These are phyloP conservation scores for Percopsis transmontana DNA, from an alignment of 2,113 vertebrate genomes.

Conservation along the genomic window DNA sequence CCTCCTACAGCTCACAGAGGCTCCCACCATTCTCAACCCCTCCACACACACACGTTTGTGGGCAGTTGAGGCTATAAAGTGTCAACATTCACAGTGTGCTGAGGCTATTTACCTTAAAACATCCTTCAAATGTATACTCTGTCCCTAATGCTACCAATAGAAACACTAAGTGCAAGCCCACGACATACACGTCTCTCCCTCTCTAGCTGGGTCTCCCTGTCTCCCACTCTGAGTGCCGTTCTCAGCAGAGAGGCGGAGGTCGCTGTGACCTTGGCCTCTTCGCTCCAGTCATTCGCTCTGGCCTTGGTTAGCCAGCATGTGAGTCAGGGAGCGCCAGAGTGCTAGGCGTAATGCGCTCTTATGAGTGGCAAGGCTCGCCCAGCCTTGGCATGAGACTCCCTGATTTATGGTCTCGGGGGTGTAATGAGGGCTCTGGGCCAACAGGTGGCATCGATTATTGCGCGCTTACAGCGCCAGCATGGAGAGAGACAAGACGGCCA, in stretches of 20 bases:
- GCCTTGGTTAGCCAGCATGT: slow-evolving; percentile 55
- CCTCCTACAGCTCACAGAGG: too few relatives aligned
- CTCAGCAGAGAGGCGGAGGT: slow-evolving; percentile 43
- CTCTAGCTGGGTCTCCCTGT: too few relatives aligned
- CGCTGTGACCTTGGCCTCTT: slow-evolving; percentile 66
- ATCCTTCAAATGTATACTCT: too few relatives aligned
- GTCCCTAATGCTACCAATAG: too few relatives aligned
- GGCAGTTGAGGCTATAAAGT: too few relatives aligned
- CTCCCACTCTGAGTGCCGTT: slow-evolving; percentile 25
- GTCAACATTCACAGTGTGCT: too few relatives aligned
- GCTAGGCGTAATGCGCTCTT: slow-evolving; percentile 51
- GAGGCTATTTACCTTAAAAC: too few relatives aligned
- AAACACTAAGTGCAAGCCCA: too few relatives aligned
- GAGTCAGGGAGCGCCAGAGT: slow-evolving; percentile 58
- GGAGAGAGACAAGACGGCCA: not conserved
- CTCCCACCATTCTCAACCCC: too few relatives aligned
- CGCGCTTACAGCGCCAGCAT: slow-evolving; percentile 33
- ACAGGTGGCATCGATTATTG: slow-evolving; percentile 80
- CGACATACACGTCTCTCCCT: too few relatives aligned
- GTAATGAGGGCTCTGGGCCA: slow-evolving; percentile 66
- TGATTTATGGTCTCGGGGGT: slow-evolving; percentile 50
- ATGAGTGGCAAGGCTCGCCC: slow-evolving; percentile 51
- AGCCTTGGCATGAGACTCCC: slow-evolving; percentile 15
- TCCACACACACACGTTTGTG: too few relatives aligned
- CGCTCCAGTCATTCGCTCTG: slow-evolving; percentile 43